Conservation (phyloP, 92 coral and sea anemone species). For the Zoanthus sociatus region DNA sequence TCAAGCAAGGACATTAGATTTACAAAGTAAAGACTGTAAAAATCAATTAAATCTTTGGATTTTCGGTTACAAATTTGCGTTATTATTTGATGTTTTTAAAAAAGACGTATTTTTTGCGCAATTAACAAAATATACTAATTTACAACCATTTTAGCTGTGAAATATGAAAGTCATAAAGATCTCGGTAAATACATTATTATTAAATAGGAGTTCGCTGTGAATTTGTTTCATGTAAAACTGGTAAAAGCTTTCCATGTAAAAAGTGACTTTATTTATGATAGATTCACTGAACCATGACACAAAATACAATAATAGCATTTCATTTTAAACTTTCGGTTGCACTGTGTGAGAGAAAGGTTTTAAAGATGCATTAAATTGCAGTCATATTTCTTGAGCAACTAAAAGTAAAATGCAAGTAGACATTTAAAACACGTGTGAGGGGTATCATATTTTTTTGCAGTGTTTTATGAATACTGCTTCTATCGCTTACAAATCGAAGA, state of each 20-base stretch:
- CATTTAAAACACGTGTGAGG: not conserved
- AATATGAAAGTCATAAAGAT: not conserved
- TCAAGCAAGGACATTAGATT: not conserved
- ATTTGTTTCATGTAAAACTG: not conserved
- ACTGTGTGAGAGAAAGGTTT: no score
- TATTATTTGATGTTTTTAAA: not conserved
- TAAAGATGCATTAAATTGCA: not conserved
- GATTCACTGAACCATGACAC: not conserved
- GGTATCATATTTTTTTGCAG: not conserved
- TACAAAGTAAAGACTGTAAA: not conserved
- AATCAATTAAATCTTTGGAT: not conserved
- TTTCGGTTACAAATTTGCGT: not conserved
- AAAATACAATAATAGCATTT: not conserved
- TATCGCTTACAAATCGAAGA: not conserved
- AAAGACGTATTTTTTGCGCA: not conserved
- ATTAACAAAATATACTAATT: not conserved
- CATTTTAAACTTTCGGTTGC: no score
- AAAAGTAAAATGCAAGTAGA: not conserved
- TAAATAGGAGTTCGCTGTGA: not conserved
- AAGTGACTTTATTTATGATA: not conserved
- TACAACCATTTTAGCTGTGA: not conserved
- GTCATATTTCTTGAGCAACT: not conserved
- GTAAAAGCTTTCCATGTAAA: not conserved
- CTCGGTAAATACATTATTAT: not conserved
- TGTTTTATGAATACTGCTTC: not conserved